These are phyloP conservation scores for Tympanuchus pallidicinctus DNA, from an alignment of 2,113 vertebrate genomes.

Conservation along the genomic window DNA sequence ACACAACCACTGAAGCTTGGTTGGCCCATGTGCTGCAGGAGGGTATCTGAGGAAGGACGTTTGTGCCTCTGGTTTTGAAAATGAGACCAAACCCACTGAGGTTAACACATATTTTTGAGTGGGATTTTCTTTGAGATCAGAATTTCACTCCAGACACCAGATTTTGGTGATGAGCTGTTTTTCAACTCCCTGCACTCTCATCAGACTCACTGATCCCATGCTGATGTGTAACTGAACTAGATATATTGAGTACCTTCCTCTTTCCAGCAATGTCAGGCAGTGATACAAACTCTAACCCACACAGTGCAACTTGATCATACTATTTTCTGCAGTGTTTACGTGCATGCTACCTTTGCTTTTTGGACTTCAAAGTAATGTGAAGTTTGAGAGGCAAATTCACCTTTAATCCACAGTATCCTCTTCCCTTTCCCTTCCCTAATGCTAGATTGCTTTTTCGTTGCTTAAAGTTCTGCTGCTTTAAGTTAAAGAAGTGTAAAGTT, in stretches of 20 bases:
- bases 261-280: neutral
- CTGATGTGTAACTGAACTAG: neutral
- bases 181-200: neutral
- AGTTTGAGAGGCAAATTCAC: neutral
- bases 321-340: constrained; percentile 19
- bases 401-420: neutral
- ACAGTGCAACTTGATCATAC: neutral
- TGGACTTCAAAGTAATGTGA: constrained; percentile 2
- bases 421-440: neutral
- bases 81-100: rapidly evolving
- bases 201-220: neutral
- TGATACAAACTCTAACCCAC: neutral
- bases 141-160: neutral
- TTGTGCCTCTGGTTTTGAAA: neutral
- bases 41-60: neutral
- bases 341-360: neutral
- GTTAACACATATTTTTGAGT: neutral
- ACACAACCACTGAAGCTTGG: rapidly evolving
- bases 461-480: neutral
- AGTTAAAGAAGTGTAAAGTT: constrained; percentile 4
- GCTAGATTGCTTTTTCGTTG: neutral
- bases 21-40: neutral
- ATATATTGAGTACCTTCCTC: neutral
- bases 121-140: neutral
- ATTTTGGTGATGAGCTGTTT: neutral